These are phyloP conservation scores for Parnassius mnemosyne DNA, from an alignment of 2,888 invertebrate genomes.

Conservation along the genomic window DNA sequence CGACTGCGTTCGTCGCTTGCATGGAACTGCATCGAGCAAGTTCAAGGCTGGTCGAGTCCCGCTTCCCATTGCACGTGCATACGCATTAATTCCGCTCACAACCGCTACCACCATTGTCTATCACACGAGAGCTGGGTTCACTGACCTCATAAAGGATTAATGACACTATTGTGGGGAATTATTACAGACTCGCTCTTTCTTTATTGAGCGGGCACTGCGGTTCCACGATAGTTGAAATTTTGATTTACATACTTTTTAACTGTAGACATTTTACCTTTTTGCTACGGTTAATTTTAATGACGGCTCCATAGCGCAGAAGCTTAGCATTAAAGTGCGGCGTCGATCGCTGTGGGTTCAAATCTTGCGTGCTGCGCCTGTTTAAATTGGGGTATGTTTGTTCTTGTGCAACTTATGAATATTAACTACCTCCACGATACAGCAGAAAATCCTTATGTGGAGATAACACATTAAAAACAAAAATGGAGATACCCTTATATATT, in stretches of 20 bases:
- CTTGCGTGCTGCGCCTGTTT: no score
- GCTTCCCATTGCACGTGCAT: constrained; percentile 74
- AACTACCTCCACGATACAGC: no score
- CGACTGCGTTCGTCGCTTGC: constrained; percentile 62
- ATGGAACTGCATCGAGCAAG: constrained; percentile 64
- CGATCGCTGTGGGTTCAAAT: no score
- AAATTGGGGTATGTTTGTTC: no score
- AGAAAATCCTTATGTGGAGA: no score
- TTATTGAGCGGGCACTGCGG: constrained; percentile 56
- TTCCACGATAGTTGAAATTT: constrained; percentile 27
- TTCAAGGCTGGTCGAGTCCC: constrained; percentile 76
- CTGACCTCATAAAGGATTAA: constrained; percentile 75
- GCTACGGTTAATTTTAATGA: no score
- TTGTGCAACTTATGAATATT: no score
- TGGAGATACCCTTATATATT: no score
- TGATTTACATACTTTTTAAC: constrained; percentile 19
- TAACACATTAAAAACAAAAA: no score
- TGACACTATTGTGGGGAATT: constrained; percentile 68
- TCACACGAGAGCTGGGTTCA: constrained; percentile 64
- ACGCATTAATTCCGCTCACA: constrained; percentile 76
- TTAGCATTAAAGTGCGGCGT: no score
- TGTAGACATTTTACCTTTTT: no score
- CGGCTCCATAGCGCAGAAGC: no score
- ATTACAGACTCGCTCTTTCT: constrained; percentile 53
- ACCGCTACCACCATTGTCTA: constrained; percentile 77